Evolutionary conservation across 2,797 vertebrate species (phyloP).

Genomic region (Eulemur rubriventer): DNA sequence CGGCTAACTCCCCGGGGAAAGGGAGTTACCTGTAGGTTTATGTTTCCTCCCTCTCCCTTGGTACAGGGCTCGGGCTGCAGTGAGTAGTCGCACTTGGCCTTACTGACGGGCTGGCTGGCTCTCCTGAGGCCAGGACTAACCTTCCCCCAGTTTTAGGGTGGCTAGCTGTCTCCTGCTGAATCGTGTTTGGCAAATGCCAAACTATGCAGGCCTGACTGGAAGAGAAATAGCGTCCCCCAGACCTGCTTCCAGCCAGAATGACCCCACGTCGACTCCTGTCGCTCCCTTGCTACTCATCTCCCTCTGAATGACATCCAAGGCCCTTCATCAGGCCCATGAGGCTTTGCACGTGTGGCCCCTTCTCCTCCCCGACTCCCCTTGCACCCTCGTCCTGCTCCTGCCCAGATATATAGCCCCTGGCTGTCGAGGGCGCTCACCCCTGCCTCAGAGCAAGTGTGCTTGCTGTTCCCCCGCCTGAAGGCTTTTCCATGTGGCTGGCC

Average conservation of each 20-base stretch:
- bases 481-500: background rate
- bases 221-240: background rate
- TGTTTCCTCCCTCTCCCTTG: background rate
- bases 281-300: background rate
- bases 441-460: background rate
- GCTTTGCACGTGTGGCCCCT: background rate
- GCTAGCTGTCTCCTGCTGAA: background rate
- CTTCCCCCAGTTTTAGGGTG: background rate
- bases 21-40: background rate
- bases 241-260: background rate
- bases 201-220: background rate
- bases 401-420: accelerated
- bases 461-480: background rate
- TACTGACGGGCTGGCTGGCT: background rate
- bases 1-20: background rate
- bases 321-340: too few relatives aligned
- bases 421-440: accelerated
- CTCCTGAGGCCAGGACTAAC: background rate
- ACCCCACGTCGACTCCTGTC: too few relatives aligned
- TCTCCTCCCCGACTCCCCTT: background rate
- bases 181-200: background rate
- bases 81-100: background rate
- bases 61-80: background rate
- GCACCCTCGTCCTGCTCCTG: too few relatives aligned
- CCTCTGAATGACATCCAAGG: background rate